phyloP scores from a whole-genome alignment of 2,113 vertebrate genomes.

The Ornithorhynchus anatinus region DNA sequence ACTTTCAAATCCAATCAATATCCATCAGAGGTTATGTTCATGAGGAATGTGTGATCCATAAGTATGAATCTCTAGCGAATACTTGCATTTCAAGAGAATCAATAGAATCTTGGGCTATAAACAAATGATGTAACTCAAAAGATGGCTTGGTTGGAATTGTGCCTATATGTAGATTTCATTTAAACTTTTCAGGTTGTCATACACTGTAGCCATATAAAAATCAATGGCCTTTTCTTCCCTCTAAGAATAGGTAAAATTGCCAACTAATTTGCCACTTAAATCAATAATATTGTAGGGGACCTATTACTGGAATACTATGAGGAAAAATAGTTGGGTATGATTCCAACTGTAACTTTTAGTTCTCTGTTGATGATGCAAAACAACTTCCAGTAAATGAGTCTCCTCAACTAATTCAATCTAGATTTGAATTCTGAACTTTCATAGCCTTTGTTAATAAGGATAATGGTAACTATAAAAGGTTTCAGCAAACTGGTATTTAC shows the following conservation, averaged over 20 bases:
- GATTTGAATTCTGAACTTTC: conserved; percentile 21
- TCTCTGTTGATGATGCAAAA: conserved; percentile 2
- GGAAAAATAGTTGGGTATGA: conserved; percentile 27
- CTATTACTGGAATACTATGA: conserved; percentile 29
- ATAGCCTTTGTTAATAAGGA: conserved; percentile 20
- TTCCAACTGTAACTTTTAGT: conserved; percentile 13
- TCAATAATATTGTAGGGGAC: conserved; percentile 41
- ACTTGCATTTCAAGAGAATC: conserved; percentile 2
- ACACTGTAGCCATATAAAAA: conserved; percentile 19
- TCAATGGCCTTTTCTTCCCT: not conserved
- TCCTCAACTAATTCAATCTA: not conserved
- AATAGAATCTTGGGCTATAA: conserved; percentile 12
- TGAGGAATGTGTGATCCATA: not conserved
- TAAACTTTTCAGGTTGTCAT: conserved; percentile 24
- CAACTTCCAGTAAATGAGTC: conserved; percentile 20
- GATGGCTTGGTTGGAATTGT: conserved; percentile 6
- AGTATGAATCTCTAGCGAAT: not conserved
- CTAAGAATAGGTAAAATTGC: conserved; percentile 30
- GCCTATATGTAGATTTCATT: conserved; percentile 5
- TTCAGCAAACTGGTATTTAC: not conserved
- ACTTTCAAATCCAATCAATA: not conserved
- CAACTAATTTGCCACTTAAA: conserved; percentile 39
- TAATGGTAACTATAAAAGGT: not conserved
- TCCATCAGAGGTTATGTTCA: not conserved
- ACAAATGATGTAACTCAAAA: conserved; percentile 13